Evolutionary conservation across 2,888 invertebrate species (phyloP), one percentile per base, ranked within the genome.

Genomic region (Philereme vetulata): DNA sequence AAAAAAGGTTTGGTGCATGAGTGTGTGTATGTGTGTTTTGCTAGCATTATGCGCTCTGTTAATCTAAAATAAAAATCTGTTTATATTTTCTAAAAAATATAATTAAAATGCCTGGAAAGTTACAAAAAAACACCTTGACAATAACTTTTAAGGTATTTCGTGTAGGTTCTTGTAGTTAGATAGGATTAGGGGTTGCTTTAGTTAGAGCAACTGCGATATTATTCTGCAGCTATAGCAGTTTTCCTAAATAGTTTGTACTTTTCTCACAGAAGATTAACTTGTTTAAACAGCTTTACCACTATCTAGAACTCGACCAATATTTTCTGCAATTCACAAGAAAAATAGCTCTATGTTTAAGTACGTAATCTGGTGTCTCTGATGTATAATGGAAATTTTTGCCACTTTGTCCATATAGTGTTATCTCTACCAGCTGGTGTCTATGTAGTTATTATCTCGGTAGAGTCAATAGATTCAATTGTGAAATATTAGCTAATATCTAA

Each of bases 361-460:
- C 49, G 44, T 60, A 64, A 66, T 69, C 66, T 40, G 21, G 55
- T 61, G 47, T 62, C 62, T 68, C 61, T 75, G 76, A 81, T 83
- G 82, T 81, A 80, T 76, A 78, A 75, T 78, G 84, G 81, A 83
- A 84, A 78, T 77, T 83, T 85, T 80, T 75, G 75, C 71, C 67
- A 71, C 72, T 76, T 80, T 74, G 80, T 77, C 78, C 72, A 72
- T 21, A 72, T 69, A 64, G 48, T 71, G 75, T 78, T 83, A 82
- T 85, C 78, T 67, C 65, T 62, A 60, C 64, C 66, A 73, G 70
- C 73, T 81, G 77, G 78, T 76, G 73, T 72, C 73, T 79, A 80
- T 79, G 74, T 71, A 67, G 64, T 67, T 66, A 60, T 81, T 82
- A 82, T 84, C 80, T 76, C 64, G 61, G 68, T 72, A 78, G 71